These are phyloP conservation scores for Cephalopholis sonnerati DNA, from an alignment of 2,113 vertebrate species.

Conservation along the genomic window DNA sequence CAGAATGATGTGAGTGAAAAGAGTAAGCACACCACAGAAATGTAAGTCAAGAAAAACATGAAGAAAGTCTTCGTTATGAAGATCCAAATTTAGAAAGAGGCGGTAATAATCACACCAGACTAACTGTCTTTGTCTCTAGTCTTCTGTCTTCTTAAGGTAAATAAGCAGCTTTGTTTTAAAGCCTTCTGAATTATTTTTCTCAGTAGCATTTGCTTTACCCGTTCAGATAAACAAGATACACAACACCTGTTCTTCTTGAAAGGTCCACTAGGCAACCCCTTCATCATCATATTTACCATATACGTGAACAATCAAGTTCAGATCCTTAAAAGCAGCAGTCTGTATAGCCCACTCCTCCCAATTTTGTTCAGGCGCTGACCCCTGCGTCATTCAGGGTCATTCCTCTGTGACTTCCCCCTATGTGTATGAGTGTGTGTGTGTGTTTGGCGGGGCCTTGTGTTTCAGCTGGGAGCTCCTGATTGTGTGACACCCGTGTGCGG, in stretches of 20 bases:
- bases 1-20: conserved; percentile 49
- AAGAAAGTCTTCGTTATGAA: neutral
- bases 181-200: neutral
- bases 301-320: conserved; percentile 12
- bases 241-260: too few relatives aligned
- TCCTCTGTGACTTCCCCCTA: conserved; percentile 56
- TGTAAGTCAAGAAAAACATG: conserved; percentile 15
- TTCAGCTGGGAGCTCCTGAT: conserved; percentile 75
- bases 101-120: neutral
- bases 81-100: conserved; percentile 4
- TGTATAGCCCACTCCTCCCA: conserved; percentile 67
- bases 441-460: conserved; percentile 46
- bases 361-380: conserved; percentile 74
- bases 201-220: too few relatives aligned
- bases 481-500: conserved; percentile 90
- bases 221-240: too few relatives aligned
- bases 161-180: too few relatives aligned
- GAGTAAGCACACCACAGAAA: conserved; percentile 32
- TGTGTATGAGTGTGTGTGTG: conserved; percentile 50
- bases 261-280: neutral
- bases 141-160: too few relatives aligned
- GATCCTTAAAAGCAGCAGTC: conserved; percentile 60
- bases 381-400: conserved; percentile 81
- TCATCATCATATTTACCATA: neutral
- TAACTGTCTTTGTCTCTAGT: too few relatives aligned